phyloP scores from a whole-genome alignment of 2,797 vertebrate genomes.

The Okamejei kenojei region DNA sequence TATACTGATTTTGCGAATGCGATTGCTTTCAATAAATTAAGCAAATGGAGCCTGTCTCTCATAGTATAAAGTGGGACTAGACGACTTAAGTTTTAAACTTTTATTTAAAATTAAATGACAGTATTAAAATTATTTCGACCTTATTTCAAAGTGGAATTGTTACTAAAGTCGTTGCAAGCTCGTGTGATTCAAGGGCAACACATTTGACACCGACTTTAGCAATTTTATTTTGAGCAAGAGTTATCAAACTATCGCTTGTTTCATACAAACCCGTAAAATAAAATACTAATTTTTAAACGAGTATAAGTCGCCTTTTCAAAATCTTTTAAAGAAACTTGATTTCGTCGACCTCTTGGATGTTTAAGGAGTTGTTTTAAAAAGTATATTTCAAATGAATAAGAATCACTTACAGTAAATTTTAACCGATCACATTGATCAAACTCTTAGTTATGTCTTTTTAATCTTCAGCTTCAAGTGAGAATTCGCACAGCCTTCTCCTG shows the following conservation, averaged over 20 bases:
- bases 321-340: background rate
- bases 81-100: background rate
- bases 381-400: background rate
- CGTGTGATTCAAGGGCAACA: background rate
- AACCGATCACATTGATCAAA: background rate
- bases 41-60: no score
- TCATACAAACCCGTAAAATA: background rate
- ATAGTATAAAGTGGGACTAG: no score
- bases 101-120: background rate
- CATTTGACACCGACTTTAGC: background rate
- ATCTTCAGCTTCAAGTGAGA: background rate
- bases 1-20: background rate
- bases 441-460: background rate
- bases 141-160: background rate
- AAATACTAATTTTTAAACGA: background rate
- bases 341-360: background rate
- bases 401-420: background rate
- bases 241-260: background rate
- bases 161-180: background rate
- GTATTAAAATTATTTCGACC: background rate
- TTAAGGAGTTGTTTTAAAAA: background rate
- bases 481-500: background rate
- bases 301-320: background rate
- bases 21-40: background rate
- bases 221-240: background rate